Evolutionary conservation across 2,888 invertebrate species (phyloP).

Genomic region (Phlogophora meticulosa): DNA sequence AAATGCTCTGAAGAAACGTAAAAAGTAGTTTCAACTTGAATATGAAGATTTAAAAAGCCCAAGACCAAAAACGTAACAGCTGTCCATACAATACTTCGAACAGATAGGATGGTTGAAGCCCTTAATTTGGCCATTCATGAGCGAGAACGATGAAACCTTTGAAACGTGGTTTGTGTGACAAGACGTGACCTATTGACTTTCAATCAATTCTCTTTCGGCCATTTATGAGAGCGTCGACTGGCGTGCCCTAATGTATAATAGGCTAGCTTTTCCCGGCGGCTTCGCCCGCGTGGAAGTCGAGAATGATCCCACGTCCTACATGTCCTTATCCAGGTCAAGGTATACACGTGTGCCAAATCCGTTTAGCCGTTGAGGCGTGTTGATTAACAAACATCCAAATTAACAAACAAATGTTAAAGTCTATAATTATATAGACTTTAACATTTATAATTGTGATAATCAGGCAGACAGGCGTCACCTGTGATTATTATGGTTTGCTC

Average conservation of each 20-base stretch:
- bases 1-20: too few species aligned
- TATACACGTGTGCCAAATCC: too few species aligned
- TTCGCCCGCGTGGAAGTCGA: too few species aligned
- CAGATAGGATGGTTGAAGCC: constrained; percentile 58
- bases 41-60: constrained; percentile 33
- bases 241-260: constrained; percentile 44
- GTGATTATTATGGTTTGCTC: constrained; percentile 41
- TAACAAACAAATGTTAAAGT: too few species aligned
- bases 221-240: constrained; percentile 56
- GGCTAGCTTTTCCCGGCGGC: not conserved
- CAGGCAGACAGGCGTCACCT: constrained; percentile 33
- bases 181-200: constrained; percentile 79
- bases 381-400: too few species aligned
- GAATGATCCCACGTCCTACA: too few species aligned
- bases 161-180: constrained; percentile 69
- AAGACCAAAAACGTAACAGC: constrained; percentile 24
- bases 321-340: too few species aligned
- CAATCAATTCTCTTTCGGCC: constrained; percentile 77
- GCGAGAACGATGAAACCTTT: constrained; percentile 67
- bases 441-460: constrained; percentile 16
- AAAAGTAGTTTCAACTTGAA: too few species aligned
- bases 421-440: too few species aligned
- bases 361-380: too few species aligned
- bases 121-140: constrained; percentile 69
- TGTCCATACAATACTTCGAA: constrained; percentile 47